A percentile compares a stretch with the other conserved stretches of the same genome.
Evolutionary conservation across 2,888 invertebrate species (phyloP).

Genomic region (Volucella zonaria): DNA sequence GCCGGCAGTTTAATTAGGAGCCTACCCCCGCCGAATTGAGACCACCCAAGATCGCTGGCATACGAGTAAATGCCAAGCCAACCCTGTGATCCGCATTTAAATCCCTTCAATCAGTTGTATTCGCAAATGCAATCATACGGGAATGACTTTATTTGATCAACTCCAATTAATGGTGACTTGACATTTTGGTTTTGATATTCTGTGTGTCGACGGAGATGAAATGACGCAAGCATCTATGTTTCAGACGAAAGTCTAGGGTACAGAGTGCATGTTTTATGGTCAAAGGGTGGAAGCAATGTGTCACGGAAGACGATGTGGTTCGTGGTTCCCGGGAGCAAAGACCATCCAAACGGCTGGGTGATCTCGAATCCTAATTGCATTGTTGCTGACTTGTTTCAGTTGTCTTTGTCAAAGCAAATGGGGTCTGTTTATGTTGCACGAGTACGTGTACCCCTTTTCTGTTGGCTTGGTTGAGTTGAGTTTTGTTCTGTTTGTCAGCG

Average conservation of each 20-base stretch:
- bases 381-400: constrained; percentile 19
- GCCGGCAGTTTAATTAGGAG: constrained; percentile 66
- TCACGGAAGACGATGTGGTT: constrained; percentile 31
- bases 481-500: constrained; percentile 7
- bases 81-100: constrained; percentile 47
- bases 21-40: constrained; percentile 22
- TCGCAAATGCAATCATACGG: constrained; percentile 69
- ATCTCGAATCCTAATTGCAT: constrained; percentile 41
- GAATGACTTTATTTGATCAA: constrained; percentile 73
- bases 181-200: constrained; percentile 19
- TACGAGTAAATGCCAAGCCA: constrained; percentile 8
- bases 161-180: constrained; percentile 62
- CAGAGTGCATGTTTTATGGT: constrained; percentile 45
- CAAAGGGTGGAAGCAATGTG: constrained; percentile 55
- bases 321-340: constrained; percentile 1
- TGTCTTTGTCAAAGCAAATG: constrained; percentile 15
- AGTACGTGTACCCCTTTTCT: constrained; percentile 60
- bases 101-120: constrained; percentile 70
- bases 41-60: constrained; percentile 58
- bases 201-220: constrained; percentile 17
- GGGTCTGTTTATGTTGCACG: constrained; percentile 24
- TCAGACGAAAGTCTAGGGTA: constrained; percentile 52
- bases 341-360: constrained; percentile 20
- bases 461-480: constrained; percentile 30
- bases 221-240: constrained; percentile 43